Percentiles rank a stretch among this genome's conserved stretches.
phyloP scores from a whole-genome alignment of 2,888 invertebrate species.

The Dolichopus griseipennis region DNA sequence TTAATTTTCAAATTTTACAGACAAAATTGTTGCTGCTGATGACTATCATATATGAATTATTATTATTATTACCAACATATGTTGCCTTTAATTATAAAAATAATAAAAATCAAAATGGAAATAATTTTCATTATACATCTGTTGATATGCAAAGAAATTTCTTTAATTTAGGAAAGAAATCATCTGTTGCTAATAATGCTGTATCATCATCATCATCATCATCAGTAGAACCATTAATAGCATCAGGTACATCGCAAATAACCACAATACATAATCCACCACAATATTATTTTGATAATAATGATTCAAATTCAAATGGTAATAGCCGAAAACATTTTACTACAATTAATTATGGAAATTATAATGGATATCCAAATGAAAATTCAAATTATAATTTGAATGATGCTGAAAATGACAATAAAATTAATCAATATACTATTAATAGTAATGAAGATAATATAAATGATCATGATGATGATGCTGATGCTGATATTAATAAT shows the following conservation, averaged over 20 bases:
- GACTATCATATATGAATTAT: background rate
- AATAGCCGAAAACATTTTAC: background rate
- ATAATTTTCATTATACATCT: background rate
- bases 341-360: background rate
- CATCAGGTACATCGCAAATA: background rate
- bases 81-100: background rate
- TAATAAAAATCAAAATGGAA: background rate
- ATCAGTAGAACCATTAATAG: background rate
- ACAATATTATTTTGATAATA: background rate
- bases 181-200: too few relatives aligned
- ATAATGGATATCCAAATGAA: background rate
- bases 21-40: background rate
- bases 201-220: background rate
- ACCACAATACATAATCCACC: background rate
- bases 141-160: background rate
- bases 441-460: background rate
- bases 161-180: background rate
- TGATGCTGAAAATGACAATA: background rate
- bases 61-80: background rate
- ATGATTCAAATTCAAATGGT: background rate
- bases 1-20: background rate
- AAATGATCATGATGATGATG: background rate
- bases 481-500: background rate
- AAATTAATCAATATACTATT: background rate
- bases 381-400: background rate